Percentiles rank a stretch among this genome's conserved stretches.
phyloP scores from a whole-genome alignment of 2,113 vertebrate genomes.

The Ardeotis arabs region DNA sequence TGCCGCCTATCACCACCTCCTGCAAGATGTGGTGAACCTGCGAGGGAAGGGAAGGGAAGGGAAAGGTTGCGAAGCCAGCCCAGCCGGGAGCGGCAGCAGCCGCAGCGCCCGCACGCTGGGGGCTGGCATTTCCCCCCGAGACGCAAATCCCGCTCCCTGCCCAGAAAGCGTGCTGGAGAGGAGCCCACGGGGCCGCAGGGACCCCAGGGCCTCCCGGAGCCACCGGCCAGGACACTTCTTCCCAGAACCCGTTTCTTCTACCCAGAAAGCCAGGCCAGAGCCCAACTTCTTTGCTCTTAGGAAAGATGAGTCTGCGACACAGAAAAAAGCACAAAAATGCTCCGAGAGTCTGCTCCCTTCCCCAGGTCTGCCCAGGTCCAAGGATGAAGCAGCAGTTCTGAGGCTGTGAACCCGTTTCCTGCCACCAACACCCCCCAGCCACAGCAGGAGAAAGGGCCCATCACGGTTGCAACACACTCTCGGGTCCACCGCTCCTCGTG shows the following conservation, averaged over 20 bases:
- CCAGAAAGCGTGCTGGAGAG: neutral
- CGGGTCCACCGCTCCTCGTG: neutral
- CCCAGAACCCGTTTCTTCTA: neutral
- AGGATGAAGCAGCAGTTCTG: neutral
- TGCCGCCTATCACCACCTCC: constrained; percentile 93
- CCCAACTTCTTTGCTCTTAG: neutral
- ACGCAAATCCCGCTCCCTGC: neutral
- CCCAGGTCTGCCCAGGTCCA: neutral
- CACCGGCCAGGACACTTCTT: neutral
- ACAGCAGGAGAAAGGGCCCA: too few species aligned
- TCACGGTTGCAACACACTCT: too few species aligned
- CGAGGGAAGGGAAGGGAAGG: neutral
- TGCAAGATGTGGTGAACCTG: constrained; percentile 82
- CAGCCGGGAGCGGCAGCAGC: neutral
- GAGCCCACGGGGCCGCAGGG: neutral
- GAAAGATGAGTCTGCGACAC: rapidly evolving
- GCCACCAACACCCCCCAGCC: too few species aligned
- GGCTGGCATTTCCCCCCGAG: neutral
- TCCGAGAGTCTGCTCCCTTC: neutral
- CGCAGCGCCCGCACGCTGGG: rapidly evolving
- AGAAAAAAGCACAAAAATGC: neutral
- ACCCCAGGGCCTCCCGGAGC: neutral
- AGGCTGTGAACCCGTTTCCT: too few species aligned
- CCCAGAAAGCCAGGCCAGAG: neutral
- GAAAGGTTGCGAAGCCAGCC: neutral